Evolutionary conservation across 2,888 invertebrate species (phyloP), one percentile per base, ranked within the genome.

Genomic region (Brachypterus glaber): DNA sequence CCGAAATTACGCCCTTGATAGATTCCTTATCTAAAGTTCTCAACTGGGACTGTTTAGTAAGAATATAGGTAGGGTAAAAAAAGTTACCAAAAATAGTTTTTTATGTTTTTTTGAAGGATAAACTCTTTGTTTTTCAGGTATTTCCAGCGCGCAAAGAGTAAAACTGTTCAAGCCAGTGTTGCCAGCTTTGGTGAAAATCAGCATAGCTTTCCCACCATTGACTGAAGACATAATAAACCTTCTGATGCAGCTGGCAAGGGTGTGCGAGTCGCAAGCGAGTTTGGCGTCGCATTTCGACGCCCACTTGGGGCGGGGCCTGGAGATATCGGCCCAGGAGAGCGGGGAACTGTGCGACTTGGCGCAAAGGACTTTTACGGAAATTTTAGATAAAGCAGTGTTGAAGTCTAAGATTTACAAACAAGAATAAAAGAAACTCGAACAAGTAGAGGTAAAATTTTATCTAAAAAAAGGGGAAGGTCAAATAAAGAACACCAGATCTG

Each of bases 171-270:
- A 82, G 50, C 82, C 88, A 4, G 79, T 88, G 3, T 64, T 96
- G 24, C 87, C 92, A 30, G 84, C 91, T 2, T 69, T 96, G 33
- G 84, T 87, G 3, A 71, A 88, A 26, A 87, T 96, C 48, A 87
- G 89, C 52, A 79, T 82, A 47, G 92, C 93, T 0, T 95, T 96
- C 63, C 95, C 95, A 2, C 88, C 92, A 0, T 69, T 96, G 7
- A 76, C 85, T 30, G 92, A 95, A 52, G 95, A 95, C 57, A 84
- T 88, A 11, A 79, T 88, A 0, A 80, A 82, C 12, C 72, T 96
- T 16, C 66, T 96, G 35, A 72, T 88, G 60, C 90, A 91, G 63
- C 70, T 93, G 13, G 93, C 89, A 1, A 74, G 85, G 49, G 82
- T 91, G 41, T 82, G 85, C 45, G 77, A 85, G 48, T 87, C 90